phyloP scores from a whole-genome alignment of 2,113 vertebrate genomes.

The Hipposideros armiger region DNA sequence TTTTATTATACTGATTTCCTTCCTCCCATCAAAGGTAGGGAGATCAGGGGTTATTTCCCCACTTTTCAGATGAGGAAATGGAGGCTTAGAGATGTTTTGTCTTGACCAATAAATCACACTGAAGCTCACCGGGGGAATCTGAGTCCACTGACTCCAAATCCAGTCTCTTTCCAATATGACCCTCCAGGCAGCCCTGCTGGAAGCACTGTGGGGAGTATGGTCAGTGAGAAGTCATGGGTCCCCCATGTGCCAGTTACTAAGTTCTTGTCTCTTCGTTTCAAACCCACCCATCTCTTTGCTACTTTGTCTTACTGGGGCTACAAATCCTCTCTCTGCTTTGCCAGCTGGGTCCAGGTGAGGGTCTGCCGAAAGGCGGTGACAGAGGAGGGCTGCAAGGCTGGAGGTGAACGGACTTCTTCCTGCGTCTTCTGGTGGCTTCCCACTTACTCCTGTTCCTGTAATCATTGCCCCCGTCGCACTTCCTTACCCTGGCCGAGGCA shows the following conservation, averaged over 20 bases:
- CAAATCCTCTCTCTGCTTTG: not conserved
- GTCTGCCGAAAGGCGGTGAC: not conserved
- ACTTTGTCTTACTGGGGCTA: not conserved
- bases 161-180: not conserved
- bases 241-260: not conserved
- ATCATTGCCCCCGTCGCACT: not conserved
- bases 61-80: not conserved
- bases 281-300: not conserved
- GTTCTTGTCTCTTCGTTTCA: not conserved
- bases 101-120: not conserved
- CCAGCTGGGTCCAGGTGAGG: not conserved
- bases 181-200: not conserved
- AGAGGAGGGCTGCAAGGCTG: not conserved
- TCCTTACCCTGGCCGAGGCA: not conserved
- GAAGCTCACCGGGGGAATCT: not conserved
- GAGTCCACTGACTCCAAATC: not conserved
- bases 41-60: not conserved
- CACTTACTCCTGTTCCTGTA: not conserved
- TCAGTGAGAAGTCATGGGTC: not conserved
- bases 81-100: not conserved
- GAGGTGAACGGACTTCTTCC: not conserved
- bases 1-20: not conserved
- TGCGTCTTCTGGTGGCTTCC: not conserved
- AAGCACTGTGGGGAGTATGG: rapidly evolving
- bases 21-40: not conserved